These are phyloP conservation scores for Andricus quercusramuli DNA, from an alignment of 2,888 invertebrate species.

Conservation along the genomic window DNA sequence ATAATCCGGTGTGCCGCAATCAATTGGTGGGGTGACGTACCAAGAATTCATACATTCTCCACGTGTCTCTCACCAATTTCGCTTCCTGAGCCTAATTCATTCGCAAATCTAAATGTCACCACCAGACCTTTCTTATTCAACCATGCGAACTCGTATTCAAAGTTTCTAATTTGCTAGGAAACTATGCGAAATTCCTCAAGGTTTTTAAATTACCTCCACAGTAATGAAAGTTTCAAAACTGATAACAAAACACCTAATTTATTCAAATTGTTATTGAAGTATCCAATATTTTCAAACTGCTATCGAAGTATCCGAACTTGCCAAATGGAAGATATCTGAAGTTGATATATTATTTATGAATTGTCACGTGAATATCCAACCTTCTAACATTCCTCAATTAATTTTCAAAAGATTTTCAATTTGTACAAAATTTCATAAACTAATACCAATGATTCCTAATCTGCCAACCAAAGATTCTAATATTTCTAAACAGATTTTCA, in stretches of 20 bases:
- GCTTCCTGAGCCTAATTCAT: constrained; percentile 6
- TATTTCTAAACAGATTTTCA: too few species aligned
- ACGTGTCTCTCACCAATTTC: constrained; percentile 1
- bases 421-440: too few species aligned
- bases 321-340: too few species aligned
- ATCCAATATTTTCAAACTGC: background rate
- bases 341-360: too few species aligned
- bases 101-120: background rate
- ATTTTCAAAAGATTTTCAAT: too few species aligned
- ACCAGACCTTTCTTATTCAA: background rate
- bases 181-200: background rate
- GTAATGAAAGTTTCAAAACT: too few species aligned
- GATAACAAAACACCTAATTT: too few species aligned
- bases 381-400: too few species aligned
- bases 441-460: too few species aligned
- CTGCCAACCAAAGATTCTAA: too few species aligned
- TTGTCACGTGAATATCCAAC: too few species aligned
- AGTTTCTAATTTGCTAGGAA: background rate
- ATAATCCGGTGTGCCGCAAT: constrained; percentile 40
- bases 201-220: background rate
- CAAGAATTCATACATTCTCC: constrained; percentile 24
- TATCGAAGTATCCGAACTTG: background rate
- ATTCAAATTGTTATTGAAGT: too few species aligned
- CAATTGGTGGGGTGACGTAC: constrained; percentile 33
- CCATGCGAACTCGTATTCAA: background rate